Evolutionary conservation across 1,140 invertebrate genomes (phyloP), one percentile per base, ranked within the genome.

Genomic region (Vollenhovia emeryi): DNA sequence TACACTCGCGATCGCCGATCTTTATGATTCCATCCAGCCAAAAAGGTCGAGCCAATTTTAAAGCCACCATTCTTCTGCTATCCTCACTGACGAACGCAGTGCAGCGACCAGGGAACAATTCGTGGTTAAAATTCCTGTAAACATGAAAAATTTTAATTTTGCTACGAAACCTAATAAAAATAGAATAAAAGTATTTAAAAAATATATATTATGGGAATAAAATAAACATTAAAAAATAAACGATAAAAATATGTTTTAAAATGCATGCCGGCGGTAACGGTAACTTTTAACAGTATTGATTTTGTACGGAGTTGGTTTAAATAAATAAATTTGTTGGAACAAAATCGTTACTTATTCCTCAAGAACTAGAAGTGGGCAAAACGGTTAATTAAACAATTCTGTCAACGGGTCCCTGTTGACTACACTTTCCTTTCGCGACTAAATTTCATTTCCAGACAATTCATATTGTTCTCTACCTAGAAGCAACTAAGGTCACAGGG

Each of bases 1-100:
- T 90, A 91, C 86, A 90, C 84, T 92, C 84, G 79, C 86, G 86
- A 91, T 87, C 85, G 79, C 69, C 73, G 85, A 91, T 91, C 88
- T 92, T 92, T 91, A 91, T 87, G 91, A 91, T 92, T 92, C 76
- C 86, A 90, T 91, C 84, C 89, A 66, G 48, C 68, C 76, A 87
- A 90, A 87, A 89, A 89, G 88, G 73, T 85, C 73, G 86, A 48
- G 71, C 71, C 78, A 87, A 90, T 87, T 89, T 90, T 85, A 83
- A 90, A 87, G 64, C 50, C 60, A 71, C 62, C 68, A 52, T 69
- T 52, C 59, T 24, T 68, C 82, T 43, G 59, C 76, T 40, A 78
- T 76, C 66, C 76, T 59, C 40, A 80, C 75, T 48, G 75, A 82
- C 43, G 55, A 85, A 27, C 43, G 62, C 50, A 59, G 66, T 45